A percentile compares a stretch with the other conserved stretches of the same genome.
These are phyloP conservation scores for Asbolus verrucosus DNA, from an alignment of 1,140 invertebrate species.

Conservation along the genomic window DNA sequence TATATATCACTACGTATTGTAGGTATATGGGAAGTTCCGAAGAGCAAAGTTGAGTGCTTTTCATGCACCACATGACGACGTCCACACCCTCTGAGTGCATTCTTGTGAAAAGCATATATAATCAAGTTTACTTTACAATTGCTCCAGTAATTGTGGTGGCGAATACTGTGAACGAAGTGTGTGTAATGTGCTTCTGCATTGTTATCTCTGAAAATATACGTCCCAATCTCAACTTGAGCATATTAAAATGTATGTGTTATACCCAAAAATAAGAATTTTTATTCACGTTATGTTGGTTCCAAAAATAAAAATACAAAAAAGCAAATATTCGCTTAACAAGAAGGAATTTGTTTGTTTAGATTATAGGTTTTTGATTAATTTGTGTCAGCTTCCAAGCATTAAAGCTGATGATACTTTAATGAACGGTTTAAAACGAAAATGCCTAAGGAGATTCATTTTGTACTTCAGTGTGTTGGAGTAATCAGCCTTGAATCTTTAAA, in stretches of 20 bases:
- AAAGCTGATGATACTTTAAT: constrained; percentile 24
- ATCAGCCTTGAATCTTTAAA: background rate
- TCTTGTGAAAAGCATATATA: constrained; percentile 39
- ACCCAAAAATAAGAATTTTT: background rate
- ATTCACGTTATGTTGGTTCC: too few species aligned
- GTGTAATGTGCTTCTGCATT: constrained; percentile 12
- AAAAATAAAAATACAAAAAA: too few species aligned
- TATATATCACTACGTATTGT: background rate
- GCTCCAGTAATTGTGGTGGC: constrained; percentile 3
- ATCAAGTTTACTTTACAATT: constrained; percentile 33
- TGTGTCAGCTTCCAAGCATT: too few species aligned
- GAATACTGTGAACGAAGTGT: constrained; percentile 11
- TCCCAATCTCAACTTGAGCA: constrained; percentile 9
- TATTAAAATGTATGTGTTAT: constrained; percentile 30
- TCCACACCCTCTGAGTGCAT: constrained; percentile 40
- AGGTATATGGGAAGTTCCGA: constrained; percentile 39
- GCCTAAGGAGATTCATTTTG: constrained; percentile 26
- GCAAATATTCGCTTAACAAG: too few species aligned
- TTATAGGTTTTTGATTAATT: too few species aligned
- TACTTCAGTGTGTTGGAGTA: background rate
- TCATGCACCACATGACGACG: constrained; percentile 45
- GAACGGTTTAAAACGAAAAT: background rate
- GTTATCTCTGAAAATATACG: constrained; percentile 12
- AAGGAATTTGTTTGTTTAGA: too few species aligned
- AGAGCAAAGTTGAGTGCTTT: constrained; percentile 41